These are phyloP conservation scores for Xenus cinereus DNA, from an alignment of 2,113 vertebrate genomes.

Conservation along the genomic window DNA sequence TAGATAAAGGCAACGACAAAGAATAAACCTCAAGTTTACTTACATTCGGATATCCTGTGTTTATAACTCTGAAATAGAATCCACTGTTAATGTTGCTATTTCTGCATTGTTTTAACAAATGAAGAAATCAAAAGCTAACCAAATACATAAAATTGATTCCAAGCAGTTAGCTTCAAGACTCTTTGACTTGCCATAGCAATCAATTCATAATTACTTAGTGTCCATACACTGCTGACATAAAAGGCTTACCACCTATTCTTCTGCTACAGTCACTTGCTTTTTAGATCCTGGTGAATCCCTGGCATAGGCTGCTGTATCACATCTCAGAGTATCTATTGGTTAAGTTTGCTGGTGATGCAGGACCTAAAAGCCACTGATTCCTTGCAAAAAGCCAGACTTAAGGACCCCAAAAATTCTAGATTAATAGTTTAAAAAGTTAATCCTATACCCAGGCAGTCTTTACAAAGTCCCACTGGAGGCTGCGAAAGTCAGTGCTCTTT, in stretches of 20 bases:
- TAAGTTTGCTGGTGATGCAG: neutral
- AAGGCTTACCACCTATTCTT: neutral
- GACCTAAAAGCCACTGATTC: neutral
- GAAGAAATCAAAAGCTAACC: neutral
- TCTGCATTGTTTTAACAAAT: neutral
- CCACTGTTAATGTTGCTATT: neutral
- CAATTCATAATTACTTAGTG: neutral
- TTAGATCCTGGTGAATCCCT: neutral
- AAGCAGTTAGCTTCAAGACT: neutral
- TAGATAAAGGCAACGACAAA: neutral
- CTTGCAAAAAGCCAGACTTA: neutral
- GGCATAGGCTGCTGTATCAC: neutral
- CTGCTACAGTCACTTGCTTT: neutral
- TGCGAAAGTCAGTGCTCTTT: neutral
- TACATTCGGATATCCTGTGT: neutral
- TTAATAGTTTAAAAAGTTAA: neutral
- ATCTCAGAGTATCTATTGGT: neutral
- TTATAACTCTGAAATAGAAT: neutral
- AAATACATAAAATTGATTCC: neutral
- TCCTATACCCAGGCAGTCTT: neutral
- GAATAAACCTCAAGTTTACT: neutral
- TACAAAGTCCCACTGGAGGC: neutral
- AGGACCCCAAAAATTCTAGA: neutral
- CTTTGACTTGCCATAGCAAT: neutral
- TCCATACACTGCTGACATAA: neutral